phyloP scores from a whole-genome alignment of 2,113 vertebrate genomes.

The Carollia perspicillata region DNA sequence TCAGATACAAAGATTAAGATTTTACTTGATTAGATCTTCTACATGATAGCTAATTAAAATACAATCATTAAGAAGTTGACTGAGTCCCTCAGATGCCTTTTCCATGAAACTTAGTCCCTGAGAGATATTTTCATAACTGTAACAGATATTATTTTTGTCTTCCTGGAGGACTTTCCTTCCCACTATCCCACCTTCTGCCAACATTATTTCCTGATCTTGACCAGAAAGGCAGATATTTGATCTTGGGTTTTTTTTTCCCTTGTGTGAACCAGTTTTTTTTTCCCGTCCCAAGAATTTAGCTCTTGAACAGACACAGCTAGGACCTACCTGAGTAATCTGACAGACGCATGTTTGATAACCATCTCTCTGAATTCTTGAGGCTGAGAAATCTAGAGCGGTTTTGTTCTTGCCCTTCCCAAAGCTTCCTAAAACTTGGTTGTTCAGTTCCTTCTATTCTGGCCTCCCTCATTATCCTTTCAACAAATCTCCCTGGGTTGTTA shows the following conservation, averaged over 20 bases:
- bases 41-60: not conserved
- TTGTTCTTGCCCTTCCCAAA: not conserved
- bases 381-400: not conserved
- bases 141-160: not conserved
- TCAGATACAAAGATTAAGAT: conserved; percentile 2
- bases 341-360: not conserved
- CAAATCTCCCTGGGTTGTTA: not conserved
- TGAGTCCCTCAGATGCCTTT: not conserved
- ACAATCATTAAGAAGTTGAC: not conserved
- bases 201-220: not conserved
- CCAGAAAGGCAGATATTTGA: not conserved
- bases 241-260: not conserved
- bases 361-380: not conserved
- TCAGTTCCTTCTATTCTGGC: not conserved
- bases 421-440: not conserved
- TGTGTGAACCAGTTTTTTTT: not conserved
- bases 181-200: not conserved
- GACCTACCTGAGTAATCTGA: not conserved
- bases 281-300: not conserved
- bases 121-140: not conserved
- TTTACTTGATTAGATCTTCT: not conserved
- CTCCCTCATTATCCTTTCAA: not conserved
- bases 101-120: not conserved
- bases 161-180: not conserved
- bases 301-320: not conserved